These are phyloP conservation scores for Peromyscus nudipes DNA, from an alignment of 2,797 vertebrate species.

Conservation along the genomic window DNA sequence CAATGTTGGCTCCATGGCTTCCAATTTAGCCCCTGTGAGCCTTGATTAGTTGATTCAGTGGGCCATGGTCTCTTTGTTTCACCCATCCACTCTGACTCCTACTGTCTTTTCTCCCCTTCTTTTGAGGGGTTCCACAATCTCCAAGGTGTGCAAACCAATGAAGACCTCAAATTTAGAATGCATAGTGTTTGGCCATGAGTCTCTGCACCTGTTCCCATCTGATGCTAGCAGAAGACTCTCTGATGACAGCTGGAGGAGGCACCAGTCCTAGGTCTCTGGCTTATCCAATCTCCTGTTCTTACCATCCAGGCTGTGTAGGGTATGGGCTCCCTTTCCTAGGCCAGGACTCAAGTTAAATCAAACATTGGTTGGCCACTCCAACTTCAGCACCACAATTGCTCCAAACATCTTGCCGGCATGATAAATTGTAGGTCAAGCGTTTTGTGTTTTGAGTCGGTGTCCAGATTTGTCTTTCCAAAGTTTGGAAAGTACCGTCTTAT, in stretches of 20 bases:
- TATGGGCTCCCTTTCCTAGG: background rate
- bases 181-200: background rate
- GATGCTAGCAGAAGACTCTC: background rate
- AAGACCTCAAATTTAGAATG: background rate
- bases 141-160: too few species aligned
- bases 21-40: background rate
- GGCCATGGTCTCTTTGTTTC: background rate
- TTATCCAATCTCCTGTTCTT: background rate
- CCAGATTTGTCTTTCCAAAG: background rate
- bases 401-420: background rate
- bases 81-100: background rate
- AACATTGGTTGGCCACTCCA: background rate
- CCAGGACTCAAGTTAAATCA: background rate
- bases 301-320: background rate
- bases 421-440: background rate
- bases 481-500: background rate
- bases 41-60: background rate
- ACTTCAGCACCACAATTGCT: background rate
- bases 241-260: background rate
- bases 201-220: background rate
- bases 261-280: background rate
- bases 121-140: background rate
- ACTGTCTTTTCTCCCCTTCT: background rate
- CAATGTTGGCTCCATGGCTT: rapidly evolving
- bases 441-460: background rate